phyloP scores from a whole-genome alignment of 1,140 invertebrate species.

The Amphibalanus amphitrite region DNA sequence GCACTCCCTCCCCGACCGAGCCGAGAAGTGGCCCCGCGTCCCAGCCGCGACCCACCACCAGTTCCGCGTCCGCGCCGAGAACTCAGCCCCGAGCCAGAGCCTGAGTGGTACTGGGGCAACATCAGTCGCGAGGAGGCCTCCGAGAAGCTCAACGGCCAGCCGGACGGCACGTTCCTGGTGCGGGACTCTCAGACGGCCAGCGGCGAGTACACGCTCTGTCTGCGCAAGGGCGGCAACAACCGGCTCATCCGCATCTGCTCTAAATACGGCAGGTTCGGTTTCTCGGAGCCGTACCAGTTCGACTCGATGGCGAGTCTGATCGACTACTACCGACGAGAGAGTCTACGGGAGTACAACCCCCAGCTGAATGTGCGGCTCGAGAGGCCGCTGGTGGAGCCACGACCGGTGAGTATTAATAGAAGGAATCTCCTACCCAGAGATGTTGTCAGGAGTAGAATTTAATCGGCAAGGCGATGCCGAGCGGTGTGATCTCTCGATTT shows the following conservation, averaged over 20 bases:
- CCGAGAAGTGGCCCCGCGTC: too few relatives aligned
- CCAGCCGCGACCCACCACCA: too few relatives aligned
- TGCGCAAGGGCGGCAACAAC: constrained; percentile 83
- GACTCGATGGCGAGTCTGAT: constrained; percentile 83
- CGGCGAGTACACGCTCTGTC: constrained; percentile 77
- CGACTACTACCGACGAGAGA: constrained; percentile 65
- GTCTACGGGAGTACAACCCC: constrained; percentile 79
- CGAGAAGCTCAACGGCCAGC: constrained; percentile 70
- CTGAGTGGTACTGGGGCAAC: constrained; percentile 85
- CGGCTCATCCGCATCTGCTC: constrained; percentile 93
- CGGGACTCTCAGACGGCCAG: constrained; percentile 83
- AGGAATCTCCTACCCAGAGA: too few relatives aligned
- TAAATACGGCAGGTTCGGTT: constrained; percentile 74
- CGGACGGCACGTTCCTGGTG: constrained; percentile 90
- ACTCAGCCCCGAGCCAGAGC: constrained; percentile 21
- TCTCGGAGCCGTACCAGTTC: constrained; percentile 76
- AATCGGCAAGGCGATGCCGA: too few relatives aligned
- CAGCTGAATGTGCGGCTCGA: constrained; percentile 70
- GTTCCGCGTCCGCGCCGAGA: neutral
- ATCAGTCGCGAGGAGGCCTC: constrained; percentile 79
- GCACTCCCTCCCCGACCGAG: neutral
- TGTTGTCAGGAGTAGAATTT: too few relatives aligned
- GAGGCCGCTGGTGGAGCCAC: neutral
- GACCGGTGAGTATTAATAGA: neutral
- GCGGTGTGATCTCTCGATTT: too few relatives aligned